Conservation (phyloP, 2,888 invertebrate species). For the Pyrocoelia pectoralis region DNA sequence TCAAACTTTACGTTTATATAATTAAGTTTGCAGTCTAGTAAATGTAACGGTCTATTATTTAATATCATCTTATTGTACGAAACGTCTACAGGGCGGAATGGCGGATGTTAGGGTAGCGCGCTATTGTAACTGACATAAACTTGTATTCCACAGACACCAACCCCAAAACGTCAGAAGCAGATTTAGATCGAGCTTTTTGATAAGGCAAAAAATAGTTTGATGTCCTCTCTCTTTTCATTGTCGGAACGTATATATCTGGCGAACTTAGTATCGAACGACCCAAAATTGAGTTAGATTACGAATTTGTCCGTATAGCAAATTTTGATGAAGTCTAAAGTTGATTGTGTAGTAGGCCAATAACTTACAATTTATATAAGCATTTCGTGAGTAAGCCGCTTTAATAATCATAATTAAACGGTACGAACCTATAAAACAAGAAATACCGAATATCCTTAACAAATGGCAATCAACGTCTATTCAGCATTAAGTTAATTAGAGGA, state of each 20-base stretch:
- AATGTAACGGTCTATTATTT: constrained; percentile 11
- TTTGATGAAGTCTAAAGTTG: background rate
- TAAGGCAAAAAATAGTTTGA: constrained; percentile 8
- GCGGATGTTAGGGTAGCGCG: background rate
- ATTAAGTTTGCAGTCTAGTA: background rate
- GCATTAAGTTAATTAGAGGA: constrained; percentile 50
- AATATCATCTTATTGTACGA: constrained; percentile 10
- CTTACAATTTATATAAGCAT: constrained; percentile 17
- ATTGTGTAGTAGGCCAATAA: constrained; percentile 3
- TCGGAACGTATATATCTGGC: background rate
- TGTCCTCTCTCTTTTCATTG: background rate
- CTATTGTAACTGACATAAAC: constrained; percentile 10
- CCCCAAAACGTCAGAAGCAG: constrained; percentile 9
- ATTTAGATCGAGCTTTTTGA: constrained; percentile 10
- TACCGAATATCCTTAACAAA: constrained; percentile 42
- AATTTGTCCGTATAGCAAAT: background rate
- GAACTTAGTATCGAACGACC: background rate
- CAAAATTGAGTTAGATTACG: background rate
- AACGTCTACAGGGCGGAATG: constrained; percentile 2
- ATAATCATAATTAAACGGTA: constrained; percentile 35
- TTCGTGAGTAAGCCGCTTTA: constrained; percentile 33
- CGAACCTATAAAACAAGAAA: constrained; percentile 28
- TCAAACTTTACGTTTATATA: background rate
- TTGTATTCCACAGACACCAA: constrained; percentile 5
- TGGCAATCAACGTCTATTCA: constrained; percentile 45